Percentiles rank a stretch among this genome's conserved stretches.
These are phyloP conservation scores for Typhlomys cinereus DNA, from an alignment of 2,113 vertebrate genomes.

Conservation along the genomic window DNA sequence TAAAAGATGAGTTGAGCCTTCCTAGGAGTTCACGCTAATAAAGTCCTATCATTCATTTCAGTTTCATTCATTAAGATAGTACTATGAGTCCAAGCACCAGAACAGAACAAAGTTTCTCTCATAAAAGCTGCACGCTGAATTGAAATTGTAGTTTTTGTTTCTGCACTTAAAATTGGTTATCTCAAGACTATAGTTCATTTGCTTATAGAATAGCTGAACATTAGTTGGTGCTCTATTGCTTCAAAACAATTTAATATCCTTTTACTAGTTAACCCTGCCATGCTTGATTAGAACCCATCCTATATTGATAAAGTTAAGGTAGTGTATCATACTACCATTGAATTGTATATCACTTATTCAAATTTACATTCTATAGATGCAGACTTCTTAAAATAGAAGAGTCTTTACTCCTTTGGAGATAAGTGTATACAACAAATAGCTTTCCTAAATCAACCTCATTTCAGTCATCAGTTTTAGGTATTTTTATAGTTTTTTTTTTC, in stretches of 20 bases:
- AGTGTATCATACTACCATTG: background rate
- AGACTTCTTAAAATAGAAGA: background rate
- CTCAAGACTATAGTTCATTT: background rate
- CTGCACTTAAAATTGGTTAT: slow-evolving; percentile 2
- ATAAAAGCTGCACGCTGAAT: slow-evolving; percentile 5
- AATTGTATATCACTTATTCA: background rate
- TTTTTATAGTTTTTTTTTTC: background rate
- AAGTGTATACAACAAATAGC: background rate
- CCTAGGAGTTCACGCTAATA: background rate
- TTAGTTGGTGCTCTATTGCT: slow-evolving; percentile 22
- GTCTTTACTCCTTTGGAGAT: background rate
- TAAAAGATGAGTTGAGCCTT: slow-evolving; percentile 3
- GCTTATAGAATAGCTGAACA: slow-evolving; percentile 7
- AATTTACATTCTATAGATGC: background rate
- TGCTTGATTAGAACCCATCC: background rate
- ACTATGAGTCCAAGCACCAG: background rate
- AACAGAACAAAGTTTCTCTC: slow-evolving; percentile 41
- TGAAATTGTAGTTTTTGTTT: slow-evolving; percentile 7
- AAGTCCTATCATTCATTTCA: slow-evolving; percentile 44
- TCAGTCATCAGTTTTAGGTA: slow-evolving; percentile 4
- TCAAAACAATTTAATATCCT: slow-evolving; percentile 22
- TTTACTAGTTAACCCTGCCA: slow-evolving; percentile 30
- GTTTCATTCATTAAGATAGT: background rate
- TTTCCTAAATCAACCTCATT: slow-evolving; percentile 2
- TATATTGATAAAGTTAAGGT: background rate